phyloP scores from a whole-genome alignment of 2,888 invertebrate species.

The Drosophila nigritarsus region DNA sequence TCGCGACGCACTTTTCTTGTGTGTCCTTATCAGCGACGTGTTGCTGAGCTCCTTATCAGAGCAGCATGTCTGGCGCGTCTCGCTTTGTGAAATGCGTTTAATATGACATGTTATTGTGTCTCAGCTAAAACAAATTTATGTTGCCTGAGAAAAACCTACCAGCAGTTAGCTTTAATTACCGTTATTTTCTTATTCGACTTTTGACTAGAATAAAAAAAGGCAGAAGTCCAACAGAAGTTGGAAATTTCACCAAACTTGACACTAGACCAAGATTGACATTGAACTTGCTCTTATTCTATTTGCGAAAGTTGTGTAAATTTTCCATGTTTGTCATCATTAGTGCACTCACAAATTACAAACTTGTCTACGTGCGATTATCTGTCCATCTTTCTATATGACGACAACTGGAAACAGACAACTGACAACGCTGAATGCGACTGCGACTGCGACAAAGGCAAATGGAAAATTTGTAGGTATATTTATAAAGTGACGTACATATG shows the following conservation, averaged over 20 bases:
- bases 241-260: neutral
- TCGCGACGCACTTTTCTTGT: slow-evolving; percentile 43
- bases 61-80: slow-evolving; percentile 25
- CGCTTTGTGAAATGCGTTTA: slow-evolving; percentile 29
- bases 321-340: slow-evolving; percentile 54
- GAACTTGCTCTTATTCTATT: too few species aligned
- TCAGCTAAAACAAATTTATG: slow-evolving; percentile 10
- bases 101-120: slow-evolving; percentile 16
- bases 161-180: neutral
- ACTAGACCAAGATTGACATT: neutral
- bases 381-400: slow-evolving; percentile 20
- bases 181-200: neutral
- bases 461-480: slow-evolving; percentile 72
- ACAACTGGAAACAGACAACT: slow-evolving; percentile 4
- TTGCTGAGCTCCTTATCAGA: slow-evolving; percentile 19
- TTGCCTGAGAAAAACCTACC: neutral
- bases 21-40: slow-evolving; percentile 32
- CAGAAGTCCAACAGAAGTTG: neutral
- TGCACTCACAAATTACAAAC: slow-evolving; percentile 45
- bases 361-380: slow-evolving; percentile 59
- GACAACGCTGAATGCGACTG: slow-evolving; percentile 25
- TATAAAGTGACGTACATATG: slow-evolving; percentile 39
- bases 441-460: slow-evolving; percentile 58
- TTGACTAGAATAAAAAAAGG: neutral
- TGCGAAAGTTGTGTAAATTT: slow-evolving; percentile 30